phyloP scores from a whole-genome alignment of 2,797 vertebrate species.

The Gymnoscopelus microlampas region DNA sequence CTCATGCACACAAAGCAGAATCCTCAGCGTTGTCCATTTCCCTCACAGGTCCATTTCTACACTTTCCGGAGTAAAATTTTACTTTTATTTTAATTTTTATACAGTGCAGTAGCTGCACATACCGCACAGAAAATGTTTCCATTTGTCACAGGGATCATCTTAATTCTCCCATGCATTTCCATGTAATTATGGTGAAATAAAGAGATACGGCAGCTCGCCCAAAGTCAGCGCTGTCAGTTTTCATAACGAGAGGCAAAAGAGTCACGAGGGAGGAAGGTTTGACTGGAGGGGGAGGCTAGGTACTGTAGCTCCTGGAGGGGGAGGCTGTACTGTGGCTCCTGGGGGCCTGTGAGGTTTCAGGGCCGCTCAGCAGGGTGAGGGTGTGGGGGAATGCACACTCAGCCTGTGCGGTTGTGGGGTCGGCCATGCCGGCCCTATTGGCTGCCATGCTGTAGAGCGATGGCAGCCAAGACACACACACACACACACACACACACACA shows the following conservation, averaged over 20 bases:
- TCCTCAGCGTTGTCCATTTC: too few species aligned
- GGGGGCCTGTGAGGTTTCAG: conserved; percentile 36
- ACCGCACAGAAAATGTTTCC: conserved; percentile 22
- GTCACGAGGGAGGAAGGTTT: too few species aligned
- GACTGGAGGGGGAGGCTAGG: too few species aligned
- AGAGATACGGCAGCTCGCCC: conserved; percentile 1
- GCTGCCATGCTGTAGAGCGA: conserved; percentile 54
- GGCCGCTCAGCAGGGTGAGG: conserved; percentile 37
- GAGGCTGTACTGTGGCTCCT: conserved; percentile 36
- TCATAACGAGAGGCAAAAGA: too few species aligned
- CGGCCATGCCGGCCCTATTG: conserved; percentile 64
- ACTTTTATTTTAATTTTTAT: too few species aligned
- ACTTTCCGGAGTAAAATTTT: too few species aligned
- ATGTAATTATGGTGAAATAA: conserved; percentile 30
- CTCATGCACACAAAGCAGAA: too few species aligned
- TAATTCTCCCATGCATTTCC: conserved; percentile 16
- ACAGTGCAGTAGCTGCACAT: not conserved
- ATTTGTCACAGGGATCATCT: conserved; percentile 32
- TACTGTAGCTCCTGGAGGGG: not conserved
- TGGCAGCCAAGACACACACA: conserved; percentile 74
- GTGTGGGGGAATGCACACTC: conserved; percentile 49
- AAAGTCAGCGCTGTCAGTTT: too few species aligned
- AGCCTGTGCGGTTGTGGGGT: conserved; percentile 72
- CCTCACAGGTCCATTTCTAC: too few species aligned
- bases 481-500: too few species aligned